These are phyloP conservation scores for Heloderma charlesbogerti DNA, from an alignment of 2,113 vertebrate species.

Conservation along the genomic window DNA sequence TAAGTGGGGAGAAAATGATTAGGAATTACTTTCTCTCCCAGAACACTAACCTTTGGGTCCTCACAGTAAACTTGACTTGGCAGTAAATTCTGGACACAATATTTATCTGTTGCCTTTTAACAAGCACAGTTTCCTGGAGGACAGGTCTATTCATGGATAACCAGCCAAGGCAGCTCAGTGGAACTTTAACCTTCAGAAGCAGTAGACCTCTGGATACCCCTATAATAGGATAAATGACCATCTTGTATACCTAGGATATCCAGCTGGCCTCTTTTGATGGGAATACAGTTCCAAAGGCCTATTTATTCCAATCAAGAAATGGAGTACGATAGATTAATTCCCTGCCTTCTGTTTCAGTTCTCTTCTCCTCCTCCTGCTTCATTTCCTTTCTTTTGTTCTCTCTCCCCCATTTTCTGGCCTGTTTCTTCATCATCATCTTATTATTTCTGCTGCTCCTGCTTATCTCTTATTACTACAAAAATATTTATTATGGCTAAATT, in stretches of 20 bases:
- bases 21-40: neutral
- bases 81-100: neutral
- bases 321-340: neutral
- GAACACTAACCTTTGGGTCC: neutral
- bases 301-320: neutral
- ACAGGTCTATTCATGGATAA: no score
- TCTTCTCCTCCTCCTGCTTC: neutral
- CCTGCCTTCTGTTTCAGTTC: neutral
- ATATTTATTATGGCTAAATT: neutral
- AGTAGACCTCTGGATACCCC: neutral
- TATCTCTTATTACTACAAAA: neutral
- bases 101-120: neutral
- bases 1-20: no score
- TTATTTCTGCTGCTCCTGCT: neutral
- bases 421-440: neutral
- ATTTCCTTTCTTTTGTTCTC: neutral
- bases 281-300: neutral
- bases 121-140: neutral
- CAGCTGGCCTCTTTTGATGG: no score
- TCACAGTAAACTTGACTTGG: neutral
- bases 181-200: neutral
- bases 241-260: neutral
- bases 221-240: neutral
- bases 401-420: neutral
- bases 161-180: neutral